Percentiles rank a stretch among this genome's conserved stretches.
Conservation (phyloP, 2,113 vertebrate species). For the Eupsittula cactorum region DNA sequence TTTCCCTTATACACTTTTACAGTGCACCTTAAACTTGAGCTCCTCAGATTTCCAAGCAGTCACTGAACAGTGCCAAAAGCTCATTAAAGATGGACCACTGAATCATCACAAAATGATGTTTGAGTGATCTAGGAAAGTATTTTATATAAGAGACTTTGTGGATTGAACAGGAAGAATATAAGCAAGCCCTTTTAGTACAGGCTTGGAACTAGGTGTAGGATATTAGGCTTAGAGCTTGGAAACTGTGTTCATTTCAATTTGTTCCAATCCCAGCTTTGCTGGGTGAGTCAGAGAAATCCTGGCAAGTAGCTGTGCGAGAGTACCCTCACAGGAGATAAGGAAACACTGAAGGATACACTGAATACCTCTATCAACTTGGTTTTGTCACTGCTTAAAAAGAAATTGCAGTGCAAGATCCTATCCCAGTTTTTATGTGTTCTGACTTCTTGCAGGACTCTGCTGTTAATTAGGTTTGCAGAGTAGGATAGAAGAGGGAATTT, state of each 20-base stretch:
- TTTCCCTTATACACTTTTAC: not conserved
- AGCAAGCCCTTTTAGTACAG: not conserved
- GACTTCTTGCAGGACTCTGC: not conserved
- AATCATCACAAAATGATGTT: slow-evolving; percentile 9
- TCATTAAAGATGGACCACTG: not conserved
- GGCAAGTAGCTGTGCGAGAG: not conserved
- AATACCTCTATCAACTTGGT: not conserved
- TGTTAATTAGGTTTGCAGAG: not conserved
- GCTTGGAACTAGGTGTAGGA: not conserved
- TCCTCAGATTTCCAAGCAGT: not conserved
- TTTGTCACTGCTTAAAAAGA: not conserved
- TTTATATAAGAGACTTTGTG: not conserved
- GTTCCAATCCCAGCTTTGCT: slow-evolving; percentile 12
- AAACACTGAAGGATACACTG: not conserved
- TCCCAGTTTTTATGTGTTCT: not conserved
- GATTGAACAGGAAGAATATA: not conserved
- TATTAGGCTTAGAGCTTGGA: not conserved
- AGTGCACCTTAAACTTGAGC: not conserved
- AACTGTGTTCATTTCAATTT: not conserved
- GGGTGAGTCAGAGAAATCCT: not conserved
- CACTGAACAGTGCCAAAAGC: not conserved
- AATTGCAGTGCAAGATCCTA: not conserved
- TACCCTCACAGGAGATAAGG: slow-evolving; percentile 15
- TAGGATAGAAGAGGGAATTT: not conserved
- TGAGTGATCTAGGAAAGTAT: slow-evolving; percentile 6